Evolutionary conservation across 2,113 vertebrate genomes (phyloP), one percentile per base, ranked within the genome.

Genomic region (Aspiorhynchus laticeps): DNA sequence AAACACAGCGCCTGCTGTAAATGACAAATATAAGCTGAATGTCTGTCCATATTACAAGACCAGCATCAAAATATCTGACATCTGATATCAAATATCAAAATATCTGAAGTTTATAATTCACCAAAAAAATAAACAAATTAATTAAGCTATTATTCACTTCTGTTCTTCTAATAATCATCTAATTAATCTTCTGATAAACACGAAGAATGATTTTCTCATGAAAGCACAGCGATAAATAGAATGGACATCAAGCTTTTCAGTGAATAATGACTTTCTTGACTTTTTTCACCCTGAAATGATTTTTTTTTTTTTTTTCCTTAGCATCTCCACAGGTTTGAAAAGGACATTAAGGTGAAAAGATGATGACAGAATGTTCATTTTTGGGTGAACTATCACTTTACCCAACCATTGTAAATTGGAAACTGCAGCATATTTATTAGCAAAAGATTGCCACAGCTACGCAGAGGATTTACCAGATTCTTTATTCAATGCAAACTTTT

Each of bases 381-480:
- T 43, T 43, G 11, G 11, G 21, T 43, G 5, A n/a, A 43, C 24
- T 7, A 51, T 17, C 24, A n/a, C 11, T 46, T 46, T 75, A 4
- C n/a, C 41, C n/a, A 46, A 46, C 11, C 2, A 75, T 4, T 26
- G 38, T 46, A 43, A 46, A 74, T 1, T 43, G 10, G 38, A 75
- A 24, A 41, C 24, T 41, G 3, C 4, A 7, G 10, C 10, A 10
- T 26, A 63, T 43, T 65, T 65, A 26, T 71, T 83, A 51, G 31
- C 26, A 83, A 71, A 82, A 69, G 19, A 79, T 83, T 61, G 36
- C 6, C 15, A 79, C 74, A 7, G 11, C 36, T 4, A 79, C 19
- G 53, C 10, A 41, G 41, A 81, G 61, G 48, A 81, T 86, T 89
- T 85, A 38, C 24, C 48, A 86, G 81, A 92, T 92, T 88, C 79